phyloP scores from a whole-genome alignment of 1,140 invertebrate species.

The Cyrtorhinus lividipennis region DNA sequence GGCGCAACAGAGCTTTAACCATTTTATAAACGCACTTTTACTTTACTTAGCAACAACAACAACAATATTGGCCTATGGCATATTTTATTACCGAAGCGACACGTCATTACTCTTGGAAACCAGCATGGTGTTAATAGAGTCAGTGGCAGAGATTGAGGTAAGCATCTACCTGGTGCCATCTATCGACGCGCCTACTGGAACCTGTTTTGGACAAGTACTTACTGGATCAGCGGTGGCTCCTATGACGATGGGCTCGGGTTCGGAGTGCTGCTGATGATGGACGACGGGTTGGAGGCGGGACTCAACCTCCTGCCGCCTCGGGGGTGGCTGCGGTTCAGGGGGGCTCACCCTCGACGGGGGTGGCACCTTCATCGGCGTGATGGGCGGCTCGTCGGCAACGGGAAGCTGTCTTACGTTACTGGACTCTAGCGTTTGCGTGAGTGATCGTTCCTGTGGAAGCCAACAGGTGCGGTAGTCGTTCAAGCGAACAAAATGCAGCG shows the following conservation, averaged over 20 bases:
- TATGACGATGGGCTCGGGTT: constrained; percentile 46
- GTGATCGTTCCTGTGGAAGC: constrained; percentile 22
- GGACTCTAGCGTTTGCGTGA: constrained; percentile 22
- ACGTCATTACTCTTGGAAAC: too few relatives aligned
- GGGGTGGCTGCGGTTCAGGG: constrained; percentile 6
- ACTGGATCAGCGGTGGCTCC: constrained; percentile 53
- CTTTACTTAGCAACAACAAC: too few relatives aligned
- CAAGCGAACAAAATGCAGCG: neutral
- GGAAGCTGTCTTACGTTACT: neutral
- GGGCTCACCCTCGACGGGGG: constrained; percentile 12
- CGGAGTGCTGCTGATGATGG: neutral
- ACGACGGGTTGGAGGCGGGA: neutral
- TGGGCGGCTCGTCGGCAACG: neutral
- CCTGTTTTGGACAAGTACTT: constrained; percentile 29
- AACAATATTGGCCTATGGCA: too few relatives aligned
- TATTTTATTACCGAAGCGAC: too few relatives aligned
- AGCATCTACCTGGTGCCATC: too few relatives aligned
- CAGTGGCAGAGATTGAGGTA: too few relatives aligned
- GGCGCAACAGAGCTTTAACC: too few relatives aligned
- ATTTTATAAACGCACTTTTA: too few relatives aligned
- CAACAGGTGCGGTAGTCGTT: too few relatives aligned
- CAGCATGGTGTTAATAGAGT: too few relatives aligned
- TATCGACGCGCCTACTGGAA: too few relatives aligned
- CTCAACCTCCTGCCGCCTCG: constrained; percentile 2
- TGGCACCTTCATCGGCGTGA: neutral